A percentile compares a stretch with the other conserved stretches of the same genome.
Evolutionary conservation across 2,113 vertebrate genomes (phyloP).

Genomic region (Nyctibius bracteatus): DNA sequence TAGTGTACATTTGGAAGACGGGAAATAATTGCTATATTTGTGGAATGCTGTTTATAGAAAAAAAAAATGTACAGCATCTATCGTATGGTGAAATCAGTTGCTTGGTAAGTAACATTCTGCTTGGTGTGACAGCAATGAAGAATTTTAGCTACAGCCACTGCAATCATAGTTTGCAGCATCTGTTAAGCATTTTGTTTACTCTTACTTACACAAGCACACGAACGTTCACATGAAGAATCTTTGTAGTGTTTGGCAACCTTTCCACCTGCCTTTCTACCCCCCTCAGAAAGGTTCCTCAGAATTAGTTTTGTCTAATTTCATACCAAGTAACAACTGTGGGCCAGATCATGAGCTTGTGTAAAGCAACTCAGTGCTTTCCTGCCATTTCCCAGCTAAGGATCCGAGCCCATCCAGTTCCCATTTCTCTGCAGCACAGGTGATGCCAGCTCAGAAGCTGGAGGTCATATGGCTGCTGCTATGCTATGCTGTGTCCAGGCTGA

Average conservation of each 20-base stretch:
- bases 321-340: background rate
- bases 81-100: constrained; percentile 1
- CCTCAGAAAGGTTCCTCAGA: background rate
- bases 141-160: constrained; percentile 34
- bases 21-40: constrained; percentile 14
- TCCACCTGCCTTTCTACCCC: background rate
- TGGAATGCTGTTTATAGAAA: constrained; percentile 39
- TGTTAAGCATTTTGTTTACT: constrained; percentile 36
- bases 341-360: background rate
- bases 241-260: background rate
- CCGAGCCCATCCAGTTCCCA: accelerated
- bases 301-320: background rate
- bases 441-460: background rate
- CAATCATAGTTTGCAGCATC: constrained; percentile 7
- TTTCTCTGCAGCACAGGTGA: background rate
- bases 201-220: background rate
- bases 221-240: background rate
- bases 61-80: background rate
- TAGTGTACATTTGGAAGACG: background rate
- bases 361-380: background rate
- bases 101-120: constrained; percentile 40
- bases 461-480: background rate
- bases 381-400: background rate
- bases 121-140: constrained; percentile 25
- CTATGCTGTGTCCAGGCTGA: background rate